Percentiles rank a stretch among this genome's conserved stretches.
Conservation (phyloP, 2,113 vertebrate genomes). For the Scomber japonicus region DNA sequence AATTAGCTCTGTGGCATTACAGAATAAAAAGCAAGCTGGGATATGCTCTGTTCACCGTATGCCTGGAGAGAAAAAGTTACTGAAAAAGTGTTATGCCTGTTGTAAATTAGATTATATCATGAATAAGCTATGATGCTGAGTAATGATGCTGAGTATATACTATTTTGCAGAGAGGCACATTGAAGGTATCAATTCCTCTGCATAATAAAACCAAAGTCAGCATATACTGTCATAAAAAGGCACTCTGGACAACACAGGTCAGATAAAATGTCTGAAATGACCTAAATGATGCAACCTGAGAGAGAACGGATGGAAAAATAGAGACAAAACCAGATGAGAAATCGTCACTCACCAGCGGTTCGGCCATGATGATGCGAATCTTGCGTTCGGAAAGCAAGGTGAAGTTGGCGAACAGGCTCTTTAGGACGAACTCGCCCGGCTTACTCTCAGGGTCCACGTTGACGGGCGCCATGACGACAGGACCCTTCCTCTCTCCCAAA, state of each 20-base stretch:
- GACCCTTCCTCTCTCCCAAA: constrained; percentile 92
- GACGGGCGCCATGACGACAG: constrained; percentile 93
- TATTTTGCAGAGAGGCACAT: neutral
- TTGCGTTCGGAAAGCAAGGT: constrained; percentile 96
- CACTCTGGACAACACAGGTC: constrained; percentile 3
- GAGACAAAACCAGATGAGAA: neutral
- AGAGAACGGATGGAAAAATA: neutral
- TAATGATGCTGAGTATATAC: neutral
- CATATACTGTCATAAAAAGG: constrained; percentile 15
- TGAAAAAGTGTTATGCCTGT: neutral
- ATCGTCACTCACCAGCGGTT: constrained; percentile 91
- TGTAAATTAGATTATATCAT: neutral
- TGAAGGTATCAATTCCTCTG: neutral
- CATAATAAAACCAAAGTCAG: neutral
- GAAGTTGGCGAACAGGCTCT: constrained; percentile 98
- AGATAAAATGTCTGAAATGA: neutral
- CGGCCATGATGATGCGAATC: constrained; percentile 99
- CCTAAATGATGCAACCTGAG: constrained; percentile 32
- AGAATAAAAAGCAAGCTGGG: neutral
- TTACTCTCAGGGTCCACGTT: constrained; percentile 97
- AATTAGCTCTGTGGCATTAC: too few species aligned
- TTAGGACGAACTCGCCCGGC: constrained; percentile 98
- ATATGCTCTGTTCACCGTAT: neutral
- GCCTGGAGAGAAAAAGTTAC: neutral
- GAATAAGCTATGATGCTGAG: neutral